A percentile compares a stretch with the other conserved stretches of the same genome.
Evolutionary conservation across 2,113 vertebrate species (phyloP).

Genomic region (Plotosus lineatus): DNA sequence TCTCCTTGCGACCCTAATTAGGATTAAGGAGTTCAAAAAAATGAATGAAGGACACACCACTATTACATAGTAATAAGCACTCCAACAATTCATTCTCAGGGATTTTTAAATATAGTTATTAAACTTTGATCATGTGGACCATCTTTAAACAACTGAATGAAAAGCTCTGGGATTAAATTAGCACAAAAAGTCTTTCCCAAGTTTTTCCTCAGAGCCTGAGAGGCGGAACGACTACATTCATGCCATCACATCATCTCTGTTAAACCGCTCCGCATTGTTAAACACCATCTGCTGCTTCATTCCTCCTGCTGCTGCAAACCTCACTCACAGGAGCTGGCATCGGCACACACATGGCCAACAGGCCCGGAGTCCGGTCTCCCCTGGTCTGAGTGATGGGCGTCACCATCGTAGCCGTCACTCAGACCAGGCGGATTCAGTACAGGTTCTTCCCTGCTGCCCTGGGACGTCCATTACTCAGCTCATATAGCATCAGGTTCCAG

Average conservation of each 20-base stretch:
- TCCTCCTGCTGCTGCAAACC: not conserved
- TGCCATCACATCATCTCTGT: not conserved
- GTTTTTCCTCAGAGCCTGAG: not conserved
- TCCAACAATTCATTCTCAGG: not conserved
- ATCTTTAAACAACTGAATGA: not conserved
- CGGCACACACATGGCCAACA: conserved; percentile 73
- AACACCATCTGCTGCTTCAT: not conserved
- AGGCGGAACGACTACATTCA: not conserved
- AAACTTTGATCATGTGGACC: too few relatives aligned
- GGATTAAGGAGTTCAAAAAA: too few relatives aligned
- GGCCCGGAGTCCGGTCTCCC: conserved; percentile 75
- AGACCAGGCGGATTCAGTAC: conserved; percentile 72
- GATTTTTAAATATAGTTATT: too few relatives aligned
- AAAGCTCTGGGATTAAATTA: not conserved
- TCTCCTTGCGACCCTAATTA: too few relatives aligned
- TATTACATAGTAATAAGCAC: too few relatives aligned
- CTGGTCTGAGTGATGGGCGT: conserved; percentile 75
- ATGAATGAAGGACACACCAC: too few relatives aligned
- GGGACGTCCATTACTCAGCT: conserved; percentile 46
- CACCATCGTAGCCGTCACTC: conserved; percentile 68
- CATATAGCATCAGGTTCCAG: conserved; percentile 6
- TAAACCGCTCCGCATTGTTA: not conserved
- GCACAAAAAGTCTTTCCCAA: not conserved
- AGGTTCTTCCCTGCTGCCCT: conserved; percentile 28
- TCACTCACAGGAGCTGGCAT: conserved; percentile 71